Conservation (phyloP, 1,140 invertebrate genomes). For the Harpegnathos saltator region DNA sequence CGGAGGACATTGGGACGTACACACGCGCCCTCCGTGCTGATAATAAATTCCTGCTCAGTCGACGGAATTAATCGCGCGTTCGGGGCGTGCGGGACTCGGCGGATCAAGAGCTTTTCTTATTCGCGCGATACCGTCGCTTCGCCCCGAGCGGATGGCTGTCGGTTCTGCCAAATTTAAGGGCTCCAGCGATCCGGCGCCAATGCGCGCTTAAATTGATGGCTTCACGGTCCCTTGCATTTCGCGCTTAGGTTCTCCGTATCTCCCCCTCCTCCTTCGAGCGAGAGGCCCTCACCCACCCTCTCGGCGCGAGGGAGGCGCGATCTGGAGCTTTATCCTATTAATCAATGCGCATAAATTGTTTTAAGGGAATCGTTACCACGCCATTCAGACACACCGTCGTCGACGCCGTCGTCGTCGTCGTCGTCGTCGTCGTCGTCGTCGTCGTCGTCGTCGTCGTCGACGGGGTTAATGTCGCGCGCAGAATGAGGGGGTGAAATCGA, state of each 20-base stretch:
- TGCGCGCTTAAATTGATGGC: conserved; percentile 75
- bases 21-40: conserved; percentile 1
- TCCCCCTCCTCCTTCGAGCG: conserved; percentile 14
- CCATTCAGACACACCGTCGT: conserved; percentile 64
- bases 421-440: conserved; percentile 28
- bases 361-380: conserved; percentile 76
- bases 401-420: conserved; percentile 56
- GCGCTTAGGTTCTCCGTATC: conserved; percentile 70
- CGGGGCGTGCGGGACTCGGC: conserved; percentile 43
- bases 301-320: conserved; percentile 53
- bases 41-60: conserved; percentile 64
- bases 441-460: too few species aligned
- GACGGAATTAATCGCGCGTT: conserved; percentile 66
- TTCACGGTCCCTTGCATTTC: conserved; percentile 75
- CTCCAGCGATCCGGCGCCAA: conserved; percentile 68
- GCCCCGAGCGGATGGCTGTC: conserved; percentile 24
- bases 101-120: conserved; percentile 70
- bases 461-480: conserved; percentile 71
- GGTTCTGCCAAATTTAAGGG: conserved; percentile 69
- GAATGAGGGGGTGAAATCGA: conserved; percentile 62
- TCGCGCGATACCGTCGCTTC: conserved; percentile 54
- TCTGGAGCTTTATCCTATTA: conserved; percentile 75
- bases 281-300: conserved; percentile 26
- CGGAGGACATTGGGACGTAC: conserved; percentile 41
- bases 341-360: conserved; percentile 78